A percentile compares a stretch with the other conserved stretches of the same genome.
Conservation (phyloP, 2,888 invertebrate species). For the Synanthedon formicaeformis region DNA sequence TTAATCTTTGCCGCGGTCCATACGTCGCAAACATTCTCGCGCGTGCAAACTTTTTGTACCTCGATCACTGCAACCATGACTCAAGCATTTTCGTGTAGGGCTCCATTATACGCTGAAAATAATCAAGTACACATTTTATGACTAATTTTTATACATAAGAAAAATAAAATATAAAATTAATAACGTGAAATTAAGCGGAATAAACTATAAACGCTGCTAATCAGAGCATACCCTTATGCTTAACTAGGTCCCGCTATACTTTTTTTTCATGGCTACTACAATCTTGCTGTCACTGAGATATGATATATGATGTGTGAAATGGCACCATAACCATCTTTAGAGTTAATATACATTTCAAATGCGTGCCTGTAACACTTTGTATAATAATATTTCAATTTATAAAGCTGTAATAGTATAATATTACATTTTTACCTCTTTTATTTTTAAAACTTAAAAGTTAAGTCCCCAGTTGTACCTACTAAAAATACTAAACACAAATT, state of each 20-base stretch:
- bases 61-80: conserved; percentile 22
- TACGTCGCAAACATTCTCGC: conserved; percentile 27
- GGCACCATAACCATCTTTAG: neutral
- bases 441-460: no score
- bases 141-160: no score
- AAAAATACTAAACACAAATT: no score
- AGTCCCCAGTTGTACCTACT: no score
- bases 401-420: no score
- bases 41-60: conserved; percentile 41
- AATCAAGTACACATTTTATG: no score
- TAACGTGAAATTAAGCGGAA: no score
- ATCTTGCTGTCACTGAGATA: neutral
- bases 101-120: conserved; percentile 1
- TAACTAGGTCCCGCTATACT: neutral
- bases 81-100: conserved; percentile 21
- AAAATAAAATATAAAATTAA: no score
- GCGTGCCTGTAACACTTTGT: no score
- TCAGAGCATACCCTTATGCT: neutral
- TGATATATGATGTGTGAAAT: neutral
- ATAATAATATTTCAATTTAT: no score
- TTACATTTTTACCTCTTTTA: no score
- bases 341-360: neutral
- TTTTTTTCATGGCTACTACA: neutral
- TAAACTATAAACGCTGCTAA: neutral
- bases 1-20: conserved; percentile 2